Evolutionary conservation across 1,140 invertebrate species (phyloP).

Genomic region (Cyclargus thomasi): DNA sequence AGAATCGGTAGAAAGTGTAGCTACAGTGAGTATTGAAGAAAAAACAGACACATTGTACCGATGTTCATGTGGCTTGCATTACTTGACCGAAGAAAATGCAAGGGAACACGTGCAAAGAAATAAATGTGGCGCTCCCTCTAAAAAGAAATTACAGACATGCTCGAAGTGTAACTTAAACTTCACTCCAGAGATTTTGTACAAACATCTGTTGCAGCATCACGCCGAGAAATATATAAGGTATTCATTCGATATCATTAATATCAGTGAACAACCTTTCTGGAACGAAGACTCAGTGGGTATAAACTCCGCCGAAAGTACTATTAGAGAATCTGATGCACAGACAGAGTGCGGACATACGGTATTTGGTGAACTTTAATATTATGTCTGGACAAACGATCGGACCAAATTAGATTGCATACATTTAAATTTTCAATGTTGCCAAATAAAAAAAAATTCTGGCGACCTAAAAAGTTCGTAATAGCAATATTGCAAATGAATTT

Average conservation of each 20-base stretch:
- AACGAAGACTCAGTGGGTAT: not conserved
- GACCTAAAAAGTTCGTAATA: too few species aligned
- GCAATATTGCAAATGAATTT: too few species aligned
- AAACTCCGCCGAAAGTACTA: not conserved
- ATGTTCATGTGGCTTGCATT: slow-evolving; percentile 48
- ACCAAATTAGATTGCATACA: too few species aligned
- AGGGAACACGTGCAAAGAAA: slow-evolving; percentile 30
- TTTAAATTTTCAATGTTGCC: too few species aligned
- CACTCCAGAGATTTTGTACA: slow-evolving; percentile 43
- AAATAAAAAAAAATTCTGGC: too few species aligned
- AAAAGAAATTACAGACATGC: slow-evolving; percentile 41
- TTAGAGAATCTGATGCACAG: too few species aligned
- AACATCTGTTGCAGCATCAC: slow-evolving; percentile 49
- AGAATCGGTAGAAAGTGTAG: slow-evolving; percentile 19
- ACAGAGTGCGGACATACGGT: not conserved
- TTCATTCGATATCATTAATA: slow-evolving; percentile 37
- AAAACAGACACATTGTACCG: slow-evolving; percentile 39
- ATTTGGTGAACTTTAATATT: not conserved
- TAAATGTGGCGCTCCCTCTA: slow-evolving; percentile 22
- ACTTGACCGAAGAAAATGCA: slow-evolving; percentile 33
- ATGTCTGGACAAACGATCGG: too few species aligned
- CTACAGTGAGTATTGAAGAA: slow-evolving; percentile 14
- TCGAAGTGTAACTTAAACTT: slow-evolving; percentile 48
- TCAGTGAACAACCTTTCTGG: not conserved
- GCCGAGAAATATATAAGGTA: slow-evolving; percentile 36